Evolutionary conservation across 2,797 vertebrate genomes (phyloP), one percentile per base, ranked within the genome.

Genomic region (Alfaro cultratus): DNA sequence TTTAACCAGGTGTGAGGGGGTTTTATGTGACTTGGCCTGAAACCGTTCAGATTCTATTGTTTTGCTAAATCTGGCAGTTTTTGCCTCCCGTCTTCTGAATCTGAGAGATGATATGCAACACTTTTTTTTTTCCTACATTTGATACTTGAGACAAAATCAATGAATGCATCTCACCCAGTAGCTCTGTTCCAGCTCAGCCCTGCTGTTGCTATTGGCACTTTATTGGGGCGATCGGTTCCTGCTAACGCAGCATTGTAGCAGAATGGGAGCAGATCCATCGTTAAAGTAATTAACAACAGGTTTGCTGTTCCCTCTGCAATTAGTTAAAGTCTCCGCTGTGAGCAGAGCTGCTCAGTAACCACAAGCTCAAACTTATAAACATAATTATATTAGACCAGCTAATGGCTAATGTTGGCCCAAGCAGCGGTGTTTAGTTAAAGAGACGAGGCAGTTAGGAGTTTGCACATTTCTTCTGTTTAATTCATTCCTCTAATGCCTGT

Each of bases 221-320:
- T 64, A 64, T 18, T 64, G 57, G 57, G 5, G 2, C 21, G 1
- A 34, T 34, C 13, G 5, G 57, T 62, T 60, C 57, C 70, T 47
- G 15, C 12, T 15, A 29, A 29, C 11, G 13, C 39, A 46, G 62
- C 36, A 0, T 26, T 41, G 64, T 13, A 10, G 21, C 45, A 36
- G 26, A 67, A 51, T 36, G 46, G 49, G 71, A 77, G 12, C 34
- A 15, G 51, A 74, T 60, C 45, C n/a, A 43, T 29, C 5, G 5
- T 73, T 80, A 78, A 11, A 73, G 41, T 73, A 47, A 83, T 78
- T 57, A 68, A 49, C 67, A 49, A 70, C 51, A 72, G 36, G 21
- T 74, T 64, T 71, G 72, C 72, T 75, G 51, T 41, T 57, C 46
- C 31, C 60, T 51, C 73, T 49, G 64, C 77, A 34, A 78, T 55